phyloP scores from a whole-genome alignment of 2,888 invertebrate species.

The Acholoe squamosa region DNA sequence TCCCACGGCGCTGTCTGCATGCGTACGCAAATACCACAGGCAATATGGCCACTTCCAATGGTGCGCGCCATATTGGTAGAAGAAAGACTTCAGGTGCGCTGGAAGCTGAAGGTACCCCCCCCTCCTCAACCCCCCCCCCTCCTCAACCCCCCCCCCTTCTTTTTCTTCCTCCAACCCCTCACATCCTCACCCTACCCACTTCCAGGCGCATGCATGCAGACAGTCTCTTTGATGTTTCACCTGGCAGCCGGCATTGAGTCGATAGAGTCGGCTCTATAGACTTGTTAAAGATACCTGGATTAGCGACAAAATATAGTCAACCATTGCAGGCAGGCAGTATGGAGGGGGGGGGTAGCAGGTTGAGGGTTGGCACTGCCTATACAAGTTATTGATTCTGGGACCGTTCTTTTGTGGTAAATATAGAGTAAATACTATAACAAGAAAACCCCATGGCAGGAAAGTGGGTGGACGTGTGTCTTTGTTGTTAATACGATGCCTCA shows the following conservation, averaged over 20 bases:
- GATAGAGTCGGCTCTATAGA: background rate
- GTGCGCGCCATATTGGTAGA: background rate
- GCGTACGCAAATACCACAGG: background rate
- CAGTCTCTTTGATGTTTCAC: slow-evolving; percentile 27
- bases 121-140: background rate
- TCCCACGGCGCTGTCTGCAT: background rate
- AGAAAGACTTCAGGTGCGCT: slow-evolving; percentile 1
- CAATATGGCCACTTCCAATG: slow-evolving; percentile 24
- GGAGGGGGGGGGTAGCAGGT: too few species aligned
- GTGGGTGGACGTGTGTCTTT: background rate
- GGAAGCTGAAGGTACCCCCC: background rate
- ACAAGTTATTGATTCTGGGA: background rate
- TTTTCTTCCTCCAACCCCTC: too few species aligned
- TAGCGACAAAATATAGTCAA: slow-evolving; percentile 9
- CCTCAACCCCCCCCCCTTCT: too few species aligned
- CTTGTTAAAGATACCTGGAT: slow-evolving; percentile 7
- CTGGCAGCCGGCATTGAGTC: background rate
- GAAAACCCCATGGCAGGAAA: background rate
- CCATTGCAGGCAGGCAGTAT: too few species aligned
- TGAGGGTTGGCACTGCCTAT: background rate
- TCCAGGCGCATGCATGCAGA: background rate
- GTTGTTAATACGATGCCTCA: background rate
- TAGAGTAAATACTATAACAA: background rate
- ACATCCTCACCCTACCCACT: too few species aligned
- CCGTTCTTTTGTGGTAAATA: background rate